Evolutionary conservation across 2,797 vertebrate genomes (phyloP).

Genomic region (Danionella dracula): DNA sequence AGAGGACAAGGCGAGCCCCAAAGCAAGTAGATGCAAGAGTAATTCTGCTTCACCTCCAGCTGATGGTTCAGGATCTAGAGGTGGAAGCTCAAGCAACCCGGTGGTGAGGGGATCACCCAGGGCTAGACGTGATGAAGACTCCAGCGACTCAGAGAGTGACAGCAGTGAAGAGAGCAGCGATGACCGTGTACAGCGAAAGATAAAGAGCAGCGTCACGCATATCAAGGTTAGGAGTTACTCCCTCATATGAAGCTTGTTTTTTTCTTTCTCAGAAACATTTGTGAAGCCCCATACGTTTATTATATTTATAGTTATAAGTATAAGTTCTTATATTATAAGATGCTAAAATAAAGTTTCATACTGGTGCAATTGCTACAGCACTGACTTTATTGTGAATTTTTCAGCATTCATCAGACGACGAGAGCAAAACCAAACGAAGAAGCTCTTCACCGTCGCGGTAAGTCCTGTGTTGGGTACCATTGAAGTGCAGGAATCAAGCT

Average conservation of each 20-base stretch:
- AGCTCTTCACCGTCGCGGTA: slow-evolving; percentile 37
- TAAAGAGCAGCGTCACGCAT: slow-evolving; percentile 72
- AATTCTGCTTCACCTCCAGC: slow-evolving; percentile 5
- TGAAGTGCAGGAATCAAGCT: neutral
- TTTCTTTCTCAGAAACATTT: too few relatives aligned
- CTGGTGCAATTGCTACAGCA: neutral
- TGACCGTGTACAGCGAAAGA: slow-evolving; percentile 48
- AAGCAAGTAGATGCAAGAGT: slow-evolving; percentile 21
- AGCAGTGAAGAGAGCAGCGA: slow-evolving; percentile 58
- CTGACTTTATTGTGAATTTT: neutral
- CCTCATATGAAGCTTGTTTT: too few relatives aligned
- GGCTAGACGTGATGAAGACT: slow-evolving; percentile 23
- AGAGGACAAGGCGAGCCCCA: slow-evolving; percentile 8
- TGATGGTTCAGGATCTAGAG: slow-evolving; percentile 11
- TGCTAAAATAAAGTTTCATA: too few relatives aligned
- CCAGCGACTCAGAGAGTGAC: slow-evolving; percentile 52
- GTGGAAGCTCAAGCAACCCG: slow-evolving; percentile 20
- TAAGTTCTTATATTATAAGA: too few relatives aligned
- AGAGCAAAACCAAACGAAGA: slow-evolving; percentile 22
- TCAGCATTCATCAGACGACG: slow-evolving; percentile 37
- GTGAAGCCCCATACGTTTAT: too few relatives aligned
- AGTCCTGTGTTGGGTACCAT: neutral
- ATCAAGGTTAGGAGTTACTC: slow-evolving; percentile 59
- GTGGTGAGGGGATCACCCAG: slow-evolving; percentile 4
- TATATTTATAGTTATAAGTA: too few relatives aligned